Evolutionary conservation across 35 echinoderm and acorn worm genomes (phyloP).

Genomic region (Heliocidaris erythrogramma): DNA sequence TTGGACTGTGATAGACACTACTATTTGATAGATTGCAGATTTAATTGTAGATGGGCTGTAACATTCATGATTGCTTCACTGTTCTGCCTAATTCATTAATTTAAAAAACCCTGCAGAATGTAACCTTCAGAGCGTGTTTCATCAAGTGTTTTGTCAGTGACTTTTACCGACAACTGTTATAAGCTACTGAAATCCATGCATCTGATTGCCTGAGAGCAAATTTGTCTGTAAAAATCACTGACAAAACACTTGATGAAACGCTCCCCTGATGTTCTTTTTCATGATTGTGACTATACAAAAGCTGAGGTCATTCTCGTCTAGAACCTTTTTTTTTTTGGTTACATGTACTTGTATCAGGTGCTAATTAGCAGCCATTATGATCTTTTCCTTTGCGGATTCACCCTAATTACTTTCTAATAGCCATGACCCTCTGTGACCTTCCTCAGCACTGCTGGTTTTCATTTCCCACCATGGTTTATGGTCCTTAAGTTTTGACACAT

Average conservation of each 20-base stretch:
- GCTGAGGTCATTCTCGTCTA: background rate
- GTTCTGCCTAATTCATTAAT: background rate
- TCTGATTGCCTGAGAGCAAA: too few relatives aligned
- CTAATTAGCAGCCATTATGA: background rate
- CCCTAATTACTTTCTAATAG: background rate
- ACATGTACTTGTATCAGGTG: background rate
- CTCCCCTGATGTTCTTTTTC: background rate
- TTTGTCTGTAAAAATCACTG: too few relatives aligned
- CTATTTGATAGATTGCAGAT: too few relatives aligned
- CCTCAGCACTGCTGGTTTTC: constrained; percentile 12
- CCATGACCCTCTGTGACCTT: background rate
- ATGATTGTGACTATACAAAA: background rate
- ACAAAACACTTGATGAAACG: too few relatives aligned
- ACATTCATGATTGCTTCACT: background rate
- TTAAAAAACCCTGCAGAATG: background rate
- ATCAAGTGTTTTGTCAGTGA: too few relatives aligned
- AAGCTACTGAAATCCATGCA: too few relatives aligned
- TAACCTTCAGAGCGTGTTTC: too few relatives aligned
- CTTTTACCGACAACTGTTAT: too few relatives aligned
- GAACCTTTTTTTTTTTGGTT: background rate
- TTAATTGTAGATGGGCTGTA: too few relatives aligned
- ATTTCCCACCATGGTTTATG: constrained; percentile 10
- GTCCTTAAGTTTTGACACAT: background rate
- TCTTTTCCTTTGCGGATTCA: background rate
- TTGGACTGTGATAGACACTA: too few relatives aligned